Conservation (phyloP, 2,888 invertebrate genomes). For the Pristionchus mayeri region DNA sequence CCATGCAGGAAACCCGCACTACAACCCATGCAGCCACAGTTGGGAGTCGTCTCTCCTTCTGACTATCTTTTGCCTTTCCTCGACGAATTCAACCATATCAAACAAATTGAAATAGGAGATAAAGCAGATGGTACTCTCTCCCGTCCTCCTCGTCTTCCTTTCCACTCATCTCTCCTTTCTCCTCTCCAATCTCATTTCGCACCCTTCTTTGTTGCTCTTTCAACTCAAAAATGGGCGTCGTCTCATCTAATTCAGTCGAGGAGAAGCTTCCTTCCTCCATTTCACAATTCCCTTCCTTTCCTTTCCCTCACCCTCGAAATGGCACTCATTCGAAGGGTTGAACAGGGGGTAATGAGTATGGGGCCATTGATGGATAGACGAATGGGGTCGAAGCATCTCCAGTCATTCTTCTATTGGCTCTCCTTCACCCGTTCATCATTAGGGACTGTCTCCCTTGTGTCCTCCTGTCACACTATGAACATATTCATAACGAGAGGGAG, state of each 20-base stretch:
- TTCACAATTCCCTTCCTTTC: constrained; percentile 12
- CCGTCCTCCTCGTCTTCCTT: neutral
- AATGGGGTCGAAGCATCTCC: neutral
- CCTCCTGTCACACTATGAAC: neutral
- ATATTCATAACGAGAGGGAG: constrained; percentile 40
- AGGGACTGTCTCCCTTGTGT: neutral
- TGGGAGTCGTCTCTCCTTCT: neutral
- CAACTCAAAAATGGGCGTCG: constrained; percentile 34
- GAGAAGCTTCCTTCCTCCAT: neutral
- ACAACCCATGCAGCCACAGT: neutral
- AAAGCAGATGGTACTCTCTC: neutral
- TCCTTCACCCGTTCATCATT: constrained; percentile 11
- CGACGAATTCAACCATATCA: neutral
- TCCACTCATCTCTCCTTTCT: neutral
- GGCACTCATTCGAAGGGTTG: neutral
- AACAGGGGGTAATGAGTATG: constrained; percentile 16
- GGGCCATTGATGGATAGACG: neutral
- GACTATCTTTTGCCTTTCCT: neutral
- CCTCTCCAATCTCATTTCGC: constrained; percentile 35
- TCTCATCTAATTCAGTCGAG: constrained; percentile 23
- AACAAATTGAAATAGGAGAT: neutral
- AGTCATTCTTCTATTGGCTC: constrained; percentile 28
- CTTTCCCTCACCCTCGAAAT: constrained; percentile 7
- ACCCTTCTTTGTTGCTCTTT: constrained; percentile 28
- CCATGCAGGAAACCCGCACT: neutral